These are phyloP conservation scores for Stylophora pistillata DNA, from an alignment of 64 coral and sea anemone genomes.

Conservation along the genomic window DNA sequence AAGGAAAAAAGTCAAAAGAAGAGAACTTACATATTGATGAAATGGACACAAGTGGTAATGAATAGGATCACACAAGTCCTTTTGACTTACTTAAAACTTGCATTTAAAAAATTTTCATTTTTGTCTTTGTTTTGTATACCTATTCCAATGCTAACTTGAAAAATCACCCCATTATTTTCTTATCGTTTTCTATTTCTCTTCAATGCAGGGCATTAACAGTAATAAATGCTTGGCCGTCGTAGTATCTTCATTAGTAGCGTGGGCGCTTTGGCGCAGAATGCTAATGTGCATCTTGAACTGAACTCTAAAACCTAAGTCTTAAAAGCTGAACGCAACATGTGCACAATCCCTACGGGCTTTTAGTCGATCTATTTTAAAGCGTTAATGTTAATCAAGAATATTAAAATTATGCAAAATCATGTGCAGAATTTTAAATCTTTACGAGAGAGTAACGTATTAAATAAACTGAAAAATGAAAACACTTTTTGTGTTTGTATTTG, in stretches of 20 bases:
- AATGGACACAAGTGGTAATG: too few relatives aligned
- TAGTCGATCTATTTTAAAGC: background rate
- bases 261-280: too few relatives aligned
- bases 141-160: too few relatives aligned
- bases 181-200: too few relatives aligned
- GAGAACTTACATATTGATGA: background rate
- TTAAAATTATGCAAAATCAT: conserved; percentile 35
- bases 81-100: too few relatives aligned
- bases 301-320: background rate
- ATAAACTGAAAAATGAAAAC: background rate
- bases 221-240: background rate
- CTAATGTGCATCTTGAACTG: background rate
- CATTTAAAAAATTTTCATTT: too few relatives aligned
- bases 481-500: too few relatives aligned
- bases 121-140: too few relatives aligned
- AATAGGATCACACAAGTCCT: too few relatives aligned
- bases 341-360: background rate
- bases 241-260: background rate
- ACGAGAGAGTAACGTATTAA: background rate
- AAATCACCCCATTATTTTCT: too few relatives aligned
- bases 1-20: background rate
- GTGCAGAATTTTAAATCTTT: background rate
- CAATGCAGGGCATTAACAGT: too few relatives aligned
- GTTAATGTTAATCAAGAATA: background rate
- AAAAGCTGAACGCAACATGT: background rate